phyloP scores from a whole-genome alignment of 2,797 vertebrate species.

The Pteropus rufus region DNA sequence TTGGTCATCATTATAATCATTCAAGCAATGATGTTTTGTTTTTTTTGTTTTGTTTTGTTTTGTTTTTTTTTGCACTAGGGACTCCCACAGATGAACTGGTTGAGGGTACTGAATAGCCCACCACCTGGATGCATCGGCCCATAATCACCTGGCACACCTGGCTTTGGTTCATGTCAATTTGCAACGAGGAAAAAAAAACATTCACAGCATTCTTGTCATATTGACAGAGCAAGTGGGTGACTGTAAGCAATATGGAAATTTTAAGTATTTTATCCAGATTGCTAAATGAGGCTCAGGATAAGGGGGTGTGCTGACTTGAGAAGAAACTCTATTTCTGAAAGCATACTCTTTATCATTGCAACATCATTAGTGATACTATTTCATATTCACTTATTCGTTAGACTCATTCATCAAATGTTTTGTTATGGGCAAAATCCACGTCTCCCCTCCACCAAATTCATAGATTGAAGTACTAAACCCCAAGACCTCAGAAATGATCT shows the following conservation, averaged over 20 bases:
- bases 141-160: neutral
- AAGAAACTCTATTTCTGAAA: neutral
- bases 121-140: rapidly evolving
- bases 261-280: neutral
- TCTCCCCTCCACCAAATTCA: neutral
- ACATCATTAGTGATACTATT: neutral
- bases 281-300: neutral
- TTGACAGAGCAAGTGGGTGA: neutral
- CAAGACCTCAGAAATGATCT: neutral
- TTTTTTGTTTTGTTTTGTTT: neutral
- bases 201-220: neutral
- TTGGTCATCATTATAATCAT: neutral
- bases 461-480: neutral
- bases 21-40: neutral
- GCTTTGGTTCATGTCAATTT: neutral
- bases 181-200: neutral
- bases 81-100: neutral
- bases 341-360: neutral
- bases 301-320: neutral
- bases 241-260: neutral
- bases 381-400: neutral
- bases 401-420: neutral
- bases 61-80: neutral
- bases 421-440: neutral
- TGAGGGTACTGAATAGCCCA: no score